Conservation (phyloP, 1,140 invertebrate genomes). For the Lepidotrigona ventralis region DNA sequence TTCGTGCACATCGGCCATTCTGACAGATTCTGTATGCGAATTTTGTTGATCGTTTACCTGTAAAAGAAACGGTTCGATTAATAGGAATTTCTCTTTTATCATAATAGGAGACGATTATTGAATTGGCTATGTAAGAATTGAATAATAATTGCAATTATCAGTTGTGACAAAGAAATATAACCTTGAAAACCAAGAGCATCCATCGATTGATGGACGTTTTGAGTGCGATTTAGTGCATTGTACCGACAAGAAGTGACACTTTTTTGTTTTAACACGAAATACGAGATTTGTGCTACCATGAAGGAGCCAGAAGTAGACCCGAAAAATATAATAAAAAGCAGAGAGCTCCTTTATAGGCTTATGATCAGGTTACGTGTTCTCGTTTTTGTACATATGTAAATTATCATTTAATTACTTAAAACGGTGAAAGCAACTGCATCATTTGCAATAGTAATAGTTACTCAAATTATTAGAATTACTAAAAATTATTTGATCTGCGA, state of each 20-base stretch:
- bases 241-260: slow-evolving; percentile 53
- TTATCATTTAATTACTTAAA: not conserved
- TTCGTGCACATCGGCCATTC: slow-evolving; percentile 62
- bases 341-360: slow-evolving; percentile 90
- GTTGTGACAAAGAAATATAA: slow-evolving; percentile 50
- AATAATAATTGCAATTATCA: not conserved
- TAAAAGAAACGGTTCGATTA: not conserved
- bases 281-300: slow-evolving; percentile 65
- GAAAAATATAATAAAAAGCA: slow-evolving; percentile 89
- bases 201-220: slow-evolving; percentile 53
- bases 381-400: not conserved
- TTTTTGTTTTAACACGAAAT: slow-evolving; percentile 55
- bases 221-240: slow-evolving; percentile 12
- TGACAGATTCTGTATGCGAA: slow-evolving; percentile 48
- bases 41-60: not conserved
- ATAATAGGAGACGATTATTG: slow-evolving; percentile 1
- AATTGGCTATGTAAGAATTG: not conserved
- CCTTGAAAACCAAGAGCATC: slow-evolving; percentile 39
- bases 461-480: not conserved
- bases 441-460: not conserved
- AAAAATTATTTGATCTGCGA: not conserved
- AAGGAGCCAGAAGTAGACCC: slow-evolving; percentile 85
- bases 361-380: slow-evolving; percentile 88
- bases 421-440: not conserved
- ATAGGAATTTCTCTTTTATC: not conserved